Conservation (phyloP, 2,888 invertebrate genomes). For the Drosophila incognita region DNA sequence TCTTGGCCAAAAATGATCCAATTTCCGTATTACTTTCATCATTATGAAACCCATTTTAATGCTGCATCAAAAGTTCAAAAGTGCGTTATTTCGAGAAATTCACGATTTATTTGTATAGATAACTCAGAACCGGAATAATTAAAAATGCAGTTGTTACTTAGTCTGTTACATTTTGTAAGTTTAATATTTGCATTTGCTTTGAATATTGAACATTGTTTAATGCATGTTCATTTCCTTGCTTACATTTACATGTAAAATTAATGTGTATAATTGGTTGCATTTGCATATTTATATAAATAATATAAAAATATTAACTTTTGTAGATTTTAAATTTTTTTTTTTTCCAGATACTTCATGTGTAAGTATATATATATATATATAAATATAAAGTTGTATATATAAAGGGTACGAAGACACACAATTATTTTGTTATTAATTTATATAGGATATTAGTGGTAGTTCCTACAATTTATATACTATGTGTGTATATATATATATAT, state of each 20-base stretch:
- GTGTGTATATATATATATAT: constrained; percentile 4
- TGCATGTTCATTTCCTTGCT: constrained; percentile 22
- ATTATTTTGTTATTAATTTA: not conserved
- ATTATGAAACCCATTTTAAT: rapidly evolving
- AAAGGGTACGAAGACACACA: not conserved
- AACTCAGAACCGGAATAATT: not conserved
- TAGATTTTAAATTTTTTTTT: constrained; percentile 19
- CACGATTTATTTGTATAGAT: not conserved
- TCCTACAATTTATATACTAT: constrained; percentile 8
- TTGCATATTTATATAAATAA: constrained; percentile 39
- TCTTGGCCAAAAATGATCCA: not conserved
- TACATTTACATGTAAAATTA: constrained; percentile 44
- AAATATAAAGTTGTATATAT: not conserved
- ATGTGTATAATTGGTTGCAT: constrained; percentile 40
- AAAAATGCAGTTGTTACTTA: not conserved
- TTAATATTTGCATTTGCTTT: constrained; percentile 40
- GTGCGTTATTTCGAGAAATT: not conserved
- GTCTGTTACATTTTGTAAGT: constrained; percentile 31
- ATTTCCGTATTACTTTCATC: not conserved
- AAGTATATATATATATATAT: constrained; percentile 11
- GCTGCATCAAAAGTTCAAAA: not conserved
- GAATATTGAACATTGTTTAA: constrained; percentile 39
- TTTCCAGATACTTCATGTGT: constrained; percentile 17
- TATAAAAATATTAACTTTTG: constrained; percentile 25
- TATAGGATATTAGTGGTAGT: not conserved